Conservation (phyloP, 2,797 vertebrate genomes). For the Etheostoma perlongum region DNA sequence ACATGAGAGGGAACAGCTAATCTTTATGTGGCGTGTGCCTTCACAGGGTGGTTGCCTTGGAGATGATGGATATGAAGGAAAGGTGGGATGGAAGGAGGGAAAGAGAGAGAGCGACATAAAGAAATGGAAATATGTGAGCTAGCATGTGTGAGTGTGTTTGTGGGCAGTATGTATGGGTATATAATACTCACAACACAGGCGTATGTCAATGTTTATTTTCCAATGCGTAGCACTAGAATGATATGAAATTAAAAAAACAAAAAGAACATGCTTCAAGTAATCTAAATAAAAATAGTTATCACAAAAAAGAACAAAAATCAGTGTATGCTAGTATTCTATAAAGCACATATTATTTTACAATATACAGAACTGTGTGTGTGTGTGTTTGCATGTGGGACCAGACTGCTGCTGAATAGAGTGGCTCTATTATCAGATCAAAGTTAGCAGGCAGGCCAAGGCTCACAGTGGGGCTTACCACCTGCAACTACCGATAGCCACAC, state of each 20-base stretch:
- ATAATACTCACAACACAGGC: slow-evolving; percentile 31
- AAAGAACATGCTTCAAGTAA: neutral
- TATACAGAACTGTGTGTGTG: slow-evolving; percentile 3
- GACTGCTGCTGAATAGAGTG: slow-evolving; percentile 44
- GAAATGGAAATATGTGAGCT: slow-evolving; percentile 40
- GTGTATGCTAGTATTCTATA: slow-evolving; percentile 19
- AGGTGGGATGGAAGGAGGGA: slow-evolving; percentile 40
- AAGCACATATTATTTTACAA: slow-evolving; percentile 38
- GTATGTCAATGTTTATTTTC: slow-evolving; percentile 30
- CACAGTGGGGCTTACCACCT: slow-evolving; percentile 64
- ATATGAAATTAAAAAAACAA: neutral
- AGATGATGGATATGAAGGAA: slow-evolving; percentile 69
- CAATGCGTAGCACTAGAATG: neutral
- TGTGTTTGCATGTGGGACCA: slow-evolving; percentile 13
- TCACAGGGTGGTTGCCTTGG: slow-evolving; percentile 61
- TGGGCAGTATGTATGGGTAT: neutral
- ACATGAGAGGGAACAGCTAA: slow-evolving; percentile 52
- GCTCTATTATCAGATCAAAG: slow-evolving; percentile 63
- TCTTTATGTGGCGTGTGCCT: slow-evolving; percentile 61
- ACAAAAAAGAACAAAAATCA: slow-evolving; percentile 24
- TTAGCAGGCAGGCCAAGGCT: slow-evolving; percentile 50
- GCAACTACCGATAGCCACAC: slow-evolving; percentile 56
- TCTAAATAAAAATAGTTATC: slow-evolving; percentile 17
- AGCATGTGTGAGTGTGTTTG: slow-evolving; percentile 4
- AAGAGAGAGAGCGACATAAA: slow-evolving; percentile 27